Conservation (phyloP, 2,113 vertebrate species). For the Cheilinus undulatus region DNA sequence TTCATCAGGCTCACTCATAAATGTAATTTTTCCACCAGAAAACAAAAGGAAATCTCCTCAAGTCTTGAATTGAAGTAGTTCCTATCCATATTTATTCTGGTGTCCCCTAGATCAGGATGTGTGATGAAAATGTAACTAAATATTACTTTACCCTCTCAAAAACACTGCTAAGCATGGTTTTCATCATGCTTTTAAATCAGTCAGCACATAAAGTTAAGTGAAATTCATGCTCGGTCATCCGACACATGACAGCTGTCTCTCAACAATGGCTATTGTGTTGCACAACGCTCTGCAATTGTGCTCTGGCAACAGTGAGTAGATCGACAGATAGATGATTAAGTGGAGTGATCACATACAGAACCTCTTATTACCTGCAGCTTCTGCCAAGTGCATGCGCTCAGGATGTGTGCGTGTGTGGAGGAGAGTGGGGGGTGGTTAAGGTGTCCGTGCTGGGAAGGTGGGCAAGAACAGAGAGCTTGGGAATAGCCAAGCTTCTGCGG, state of each 20-base stretch:
- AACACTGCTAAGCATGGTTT: slow-evolving; percentile 34
- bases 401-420: slow-evolving; percentile 12
- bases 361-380: slow-evolving; percentile 29
- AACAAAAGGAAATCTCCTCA: slow-evolving; percentile 1
- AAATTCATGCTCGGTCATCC: slow-evolving; percentile 45
- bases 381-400: slow-evolving; percentile 40
- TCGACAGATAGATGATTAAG: slow-evolving; percentile 65
- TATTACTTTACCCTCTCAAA: slow-evolving; percentile 30
- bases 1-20: not conserved
- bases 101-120: slow-evolving; percentile 7
- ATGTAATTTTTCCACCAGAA: not conserved
- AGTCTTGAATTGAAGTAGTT: not conserved
- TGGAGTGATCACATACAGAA: slow-evolving; percentile 30
- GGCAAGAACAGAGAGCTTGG: slow-evolving; percentile 41
- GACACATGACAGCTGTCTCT: slow-evolving; percentile 57
- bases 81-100: not conserved
- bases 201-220: slow-evolving; percentile 47
- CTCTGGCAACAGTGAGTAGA: slow-evolving; percentile 52
- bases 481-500: slow-evolving; percentile 48
- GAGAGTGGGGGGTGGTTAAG: slow-evolving; percentile 11
- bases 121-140: slow-evolving; percentile 37
- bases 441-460: slow-evolving; percentile 47
- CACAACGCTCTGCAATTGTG: slow-evolving; percentile 54
- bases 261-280: slow-evolving; percentile 60
- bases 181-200: slow-evolving; percentile 64